phyloP scores from a whole-genome alignment of 92 coral and sea anemone genomes.

The Scolanthus callimorphus region DNA sequence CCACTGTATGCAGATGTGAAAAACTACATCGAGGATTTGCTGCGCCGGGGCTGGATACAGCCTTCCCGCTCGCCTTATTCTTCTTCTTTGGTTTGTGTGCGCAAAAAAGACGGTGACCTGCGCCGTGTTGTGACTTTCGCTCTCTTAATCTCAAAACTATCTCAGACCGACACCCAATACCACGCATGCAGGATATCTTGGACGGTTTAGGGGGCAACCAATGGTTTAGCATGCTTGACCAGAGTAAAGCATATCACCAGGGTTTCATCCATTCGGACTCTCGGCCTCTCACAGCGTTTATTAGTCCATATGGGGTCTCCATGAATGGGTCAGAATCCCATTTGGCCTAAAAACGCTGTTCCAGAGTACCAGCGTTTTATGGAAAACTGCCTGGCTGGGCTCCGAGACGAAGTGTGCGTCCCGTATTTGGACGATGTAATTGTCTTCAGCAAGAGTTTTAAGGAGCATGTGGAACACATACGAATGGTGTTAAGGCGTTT shows the following conservation, averaged over 20 bases:
- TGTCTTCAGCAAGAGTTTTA: constrained; percentile 16
- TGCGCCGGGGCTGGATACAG: constrained; percentile 42
- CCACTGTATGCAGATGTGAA: constrained; percentile 51
- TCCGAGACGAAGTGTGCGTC: constrained; percentile 4
- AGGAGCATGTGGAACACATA: constrained; percentile 23
- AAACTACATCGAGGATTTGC: constrained; percentile 27
- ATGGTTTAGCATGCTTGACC: constrained; percentile 27
- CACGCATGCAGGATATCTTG: constrained; percentile 16
- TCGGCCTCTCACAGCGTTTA: constrained; percentile 26
- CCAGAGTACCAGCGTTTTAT: constrained; percentile 27
- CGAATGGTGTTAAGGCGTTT: constrained; percentile 12
- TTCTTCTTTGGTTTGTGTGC: constrained; percentile 23
- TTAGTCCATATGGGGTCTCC: constrained; percentile 39
- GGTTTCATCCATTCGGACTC: constrained; percentile 21
- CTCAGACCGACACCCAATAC: constrained; percentile 34
- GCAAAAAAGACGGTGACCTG: constrained; percentile 38
- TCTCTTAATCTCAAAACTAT: constrained; percentile 32
- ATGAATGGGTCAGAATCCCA: constrained; percentile 43
- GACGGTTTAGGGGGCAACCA: constrained; percentile 43
- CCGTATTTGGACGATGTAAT: constrained; percentile 27
- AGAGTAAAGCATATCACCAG: constrained; percentile 38
- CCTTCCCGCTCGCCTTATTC: constrained; percentile 39
- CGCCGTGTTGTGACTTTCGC: constrained; percentile 35
- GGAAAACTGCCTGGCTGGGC: constrained; percentile 6
- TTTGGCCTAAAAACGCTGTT: constrained; percentile 35